Conservation (phyloP, 2,888 invertebrate species). For the Acronicta aceris region DNA sequence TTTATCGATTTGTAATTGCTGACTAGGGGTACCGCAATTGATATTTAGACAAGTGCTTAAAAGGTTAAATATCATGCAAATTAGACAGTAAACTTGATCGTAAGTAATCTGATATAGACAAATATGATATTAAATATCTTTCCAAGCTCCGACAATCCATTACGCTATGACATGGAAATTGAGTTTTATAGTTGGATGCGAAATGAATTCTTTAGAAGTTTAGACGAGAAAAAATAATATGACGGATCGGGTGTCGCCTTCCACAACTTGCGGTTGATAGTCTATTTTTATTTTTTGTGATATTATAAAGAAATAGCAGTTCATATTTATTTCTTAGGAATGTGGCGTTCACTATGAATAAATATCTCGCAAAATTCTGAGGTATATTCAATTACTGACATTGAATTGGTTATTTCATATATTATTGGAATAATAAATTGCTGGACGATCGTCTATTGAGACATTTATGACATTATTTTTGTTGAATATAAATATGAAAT, state of each 20-base stretch:
- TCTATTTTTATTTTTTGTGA: slow-evolving; percentile 18
- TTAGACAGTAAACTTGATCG: no score
- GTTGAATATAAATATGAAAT: no score
- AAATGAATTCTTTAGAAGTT: slow-evolving; percentile 65
- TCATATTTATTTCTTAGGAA: slow-evolving; percentile 27
- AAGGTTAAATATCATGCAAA: no score
- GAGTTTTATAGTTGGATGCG: slow-evolving; percentile 71
- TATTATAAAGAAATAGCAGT: slow-evolving; percentile 24
- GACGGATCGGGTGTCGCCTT: slow-evolving; percentile 45
- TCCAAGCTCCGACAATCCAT: slow-evolving; percentile 79
- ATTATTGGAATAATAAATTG: slow-evolving; percentile 6
- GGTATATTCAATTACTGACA: slow-evolving; percentile 1
- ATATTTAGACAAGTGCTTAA: no score
- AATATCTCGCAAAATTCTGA: slow-evolving; percentile 12
- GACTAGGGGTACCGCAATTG: no score
- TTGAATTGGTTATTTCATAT: background rate
- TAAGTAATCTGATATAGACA: slow-evolving; percentile 62
- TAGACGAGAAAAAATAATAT: slow-evolving; percentile 53
- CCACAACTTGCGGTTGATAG: slow-evolving; percentile 17
- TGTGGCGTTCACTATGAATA: slow-evolving; percentile 6
- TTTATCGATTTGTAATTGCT: no score
- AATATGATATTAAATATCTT: slow-evolving; percentile 84
- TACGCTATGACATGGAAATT: slow-evolving; percentile 78
- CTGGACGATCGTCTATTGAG: background rate
- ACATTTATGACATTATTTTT: slow-evolving; percentile 2